These are phyloP conservation scores for Nomada ferruginata DNA, from an alignment of 2,888 invertebrate genomes.

Conservation along the genomic window DNA sequence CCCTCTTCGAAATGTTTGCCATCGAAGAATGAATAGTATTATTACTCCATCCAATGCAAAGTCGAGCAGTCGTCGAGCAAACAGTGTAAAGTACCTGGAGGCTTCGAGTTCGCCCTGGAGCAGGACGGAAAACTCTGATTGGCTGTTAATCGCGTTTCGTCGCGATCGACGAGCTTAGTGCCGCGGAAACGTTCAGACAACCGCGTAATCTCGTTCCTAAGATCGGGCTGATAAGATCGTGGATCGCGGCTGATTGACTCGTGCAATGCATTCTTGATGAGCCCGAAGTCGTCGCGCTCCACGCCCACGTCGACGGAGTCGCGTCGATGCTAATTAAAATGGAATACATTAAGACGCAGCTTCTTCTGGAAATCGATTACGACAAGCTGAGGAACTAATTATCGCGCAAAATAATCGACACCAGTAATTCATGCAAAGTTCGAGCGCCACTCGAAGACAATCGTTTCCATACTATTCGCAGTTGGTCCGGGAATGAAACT, in stretches of 20 bases:
- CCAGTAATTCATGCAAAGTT: neutral
- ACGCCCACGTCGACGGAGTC: constrained; percentile 36
- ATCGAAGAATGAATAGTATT: no score
- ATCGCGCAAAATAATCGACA: neutral
- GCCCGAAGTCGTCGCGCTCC: constrained; percentile 45
- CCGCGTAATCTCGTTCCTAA: constrained; percentile 56
- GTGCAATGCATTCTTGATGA: constrained; percentile 65
- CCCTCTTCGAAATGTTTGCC: no score
- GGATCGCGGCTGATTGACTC: constrained; percentile 61
- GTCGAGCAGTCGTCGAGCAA: neutral
- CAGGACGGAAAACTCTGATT: constrained; percentile 39
- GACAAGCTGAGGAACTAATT: neutral
- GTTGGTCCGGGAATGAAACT: constrained; percentile 8
- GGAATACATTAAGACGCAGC: constrained; percentile 56
- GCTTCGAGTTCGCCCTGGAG: neutral
- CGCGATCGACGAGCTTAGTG: constrained; percentile 17
- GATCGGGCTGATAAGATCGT: constrained; percentile 63
- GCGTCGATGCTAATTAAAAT: constrained; percentile 57
- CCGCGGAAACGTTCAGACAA: constrained; percentile 36
- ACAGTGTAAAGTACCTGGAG: neutral
- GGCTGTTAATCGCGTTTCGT: constrained; percentile 31
- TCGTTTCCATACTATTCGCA: neutral
- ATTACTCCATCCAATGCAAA: neutral
- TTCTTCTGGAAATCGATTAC: constrained; percentile 1
- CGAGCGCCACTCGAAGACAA: neutral